Evolutionary conservation across 2,888 invertebrate genomes (phyloP), one percentile per base, ranked within the genome.

Genomic region (Apotomis capreana): DNA sequence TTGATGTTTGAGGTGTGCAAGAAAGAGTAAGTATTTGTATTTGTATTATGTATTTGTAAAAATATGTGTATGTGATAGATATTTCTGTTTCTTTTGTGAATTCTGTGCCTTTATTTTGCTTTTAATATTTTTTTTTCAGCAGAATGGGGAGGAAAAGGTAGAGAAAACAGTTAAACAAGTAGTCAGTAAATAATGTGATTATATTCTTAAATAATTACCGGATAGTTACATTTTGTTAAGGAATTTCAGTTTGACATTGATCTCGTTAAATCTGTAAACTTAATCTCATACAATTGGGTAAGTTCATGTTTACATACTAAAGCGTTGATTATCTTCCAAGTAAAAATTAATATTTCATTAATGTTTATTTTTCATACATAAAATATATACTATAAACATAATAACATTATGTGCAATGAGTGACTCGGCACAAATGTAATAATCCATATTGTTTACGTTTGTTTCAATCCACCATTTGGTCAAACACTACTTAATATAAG

Each of bases 161-260:
- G 62, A 51, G 58, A 49, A 8, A 26, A 3, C 40, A 72, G 63
- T 72, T 5, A 72, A 72, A 68, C 75, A 75, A 75, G 13, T 54
- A 26, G 52, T 54, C 40, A 64, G 58, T 73, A 75, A 75, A 73
- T 75, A 75, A 75, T 73, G 73, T 74, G 86, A 87, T 87, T 90
- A 89, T 89, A 90, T 86, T 89, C 84, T 87, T 87, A 88, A 86
- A 83, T 80, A 75, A 87, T 71, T 80, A 87, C 85, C 84, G 84
- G 80, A 87, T 89, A 26, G 26, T 26, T 26, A 89, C 86, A 88
- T 75, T 64, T 75, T 82, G 83, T 87, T 86, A 86, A 83, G 81
- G 78, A 84, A 86, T 87, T 85, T 86, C 85, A 83, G 85, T 83
- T 88, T 85, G 80, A 84, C 79, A 80, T 82, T 80, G 71, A 77